Evolutionary conservation across 2,113 vertebrate genomes (phyloP), one percentile per base, ranked within the genome.

Genomic region (Polypterus bichir): DNA sequence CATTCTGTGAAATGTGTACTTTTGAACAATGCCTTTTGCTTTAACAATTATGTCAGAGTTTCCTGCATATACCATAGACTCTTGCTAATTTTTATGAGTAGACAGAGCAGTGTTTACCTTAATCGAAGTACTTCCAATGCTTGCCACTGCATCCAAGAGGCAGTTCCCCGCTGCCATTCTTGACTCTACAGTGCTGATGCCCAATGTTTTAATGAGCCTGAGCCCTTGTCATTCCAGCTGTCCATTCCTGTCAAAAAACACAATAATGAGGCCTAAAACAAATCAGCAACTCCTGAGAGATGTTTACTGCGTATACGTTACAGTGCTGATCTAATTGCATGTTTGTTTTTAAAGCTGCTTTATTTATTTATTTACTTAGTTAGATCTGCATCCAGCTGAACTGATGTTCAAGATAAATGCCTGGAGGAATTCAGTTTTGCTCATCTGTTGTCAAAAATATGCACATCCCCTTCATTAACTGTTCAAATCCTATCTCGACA

Each of bases 121-220:
- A 1, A 1, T 27, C 27, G 2, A 27, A 27, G 27, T 27, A 27
- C 27, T 27, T 27, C 27, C 27, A 27, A 27, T 27, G 27, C 27
- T 27, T 27, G 27, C 27, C 27, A 27, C 27, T 27, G 27, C 27
- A 27, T 27, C 27, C 27, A 27, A 27, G 27, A 27, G 27, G 27
- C 6, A 11, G 10, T 55, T 10, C 4, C 27, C 27, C 27, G 27
- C 11, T 5, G 4, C 27, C 8, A 46, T 62, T 45, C 7, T 62
- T 3, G 44, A 6, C 49, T 62, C 44, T 46, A 52, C 44, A 4
- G 11, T 71, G 74, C 71, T 69, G 66, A 8, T 48, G 69, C 72
- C 77, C 78, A 74, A 79, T 78, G 79, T 59, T 44, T 74, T 83
- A 83, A 84, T 82, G 76, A 83, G 81, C 73, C 69, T 66, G 73